Evolutionary conservation across 2,113 vertebrate species (phyloP).

Genomic region (Ranitomeya variabilis): DNA sequence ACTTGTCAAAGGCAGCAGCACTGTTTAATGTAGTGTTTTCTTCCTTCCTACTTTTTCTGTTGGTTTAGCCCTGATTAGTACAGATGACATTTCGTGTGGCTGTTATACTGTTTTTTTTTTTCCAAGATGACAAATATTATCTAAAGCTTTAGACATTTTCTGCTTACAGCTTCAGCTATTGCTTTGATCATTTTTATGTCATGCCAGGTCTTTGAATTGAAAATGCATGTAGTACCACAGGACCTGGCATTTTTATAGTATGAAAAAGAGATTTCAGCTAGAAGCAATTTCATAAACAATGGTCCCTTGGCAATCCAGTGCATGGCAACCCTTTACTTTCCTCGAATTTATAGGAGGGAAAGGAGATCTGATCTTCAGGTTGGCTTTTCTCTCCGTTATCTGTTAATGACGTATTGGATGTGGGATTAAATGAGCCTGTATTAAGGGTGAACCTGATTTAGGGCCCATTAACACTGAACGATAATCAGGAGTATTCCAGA

Average conservation of each 20-base stretch:
- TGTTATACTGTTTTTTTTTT: not conserved
- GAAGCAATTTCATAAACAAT: too few species aligned
- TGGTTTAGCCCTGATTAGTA: slow-evolving; percentile 10
- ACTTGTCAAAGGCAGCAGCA: not conserved
- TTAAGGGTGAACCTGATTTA: too few species aligned
- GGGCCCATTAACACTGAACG: too few species aligned
- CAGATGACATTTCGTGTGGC: not conserved
- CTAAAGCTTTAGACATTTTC: not conserved
- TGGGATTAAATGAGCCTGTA: too few species aligned
- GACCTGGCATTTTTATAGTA: not conserved
- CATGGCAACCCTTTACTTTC: too few species aligned
- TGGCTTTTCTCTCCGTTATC: too few species aligned
- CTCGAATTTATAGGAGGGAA: too few species aligned
- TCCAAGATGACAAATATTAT: not conserved
- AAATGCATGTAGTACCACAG: not conserved
- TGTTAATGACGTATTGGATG: too few species aligned
- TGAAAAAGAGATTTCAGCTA: too few species aligned
- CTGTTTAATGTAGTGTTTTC: not conserved
- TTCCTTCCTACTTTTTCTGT: not conserved
- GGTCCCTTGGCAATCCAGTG: too few species aligned
- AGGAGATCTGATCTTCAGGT: too few species aligned
- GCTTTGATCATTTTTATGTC: slow-evolving; percentile 14
- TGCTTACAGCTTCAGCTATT: not conserved
- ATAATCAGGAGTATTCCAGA: too few species aligned
- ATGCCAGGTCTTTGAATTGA: not conserved